phyloP scores from a whole-genome alignment of 2,113 vertebrate genomes.

The Barbus barbus region DNA sequence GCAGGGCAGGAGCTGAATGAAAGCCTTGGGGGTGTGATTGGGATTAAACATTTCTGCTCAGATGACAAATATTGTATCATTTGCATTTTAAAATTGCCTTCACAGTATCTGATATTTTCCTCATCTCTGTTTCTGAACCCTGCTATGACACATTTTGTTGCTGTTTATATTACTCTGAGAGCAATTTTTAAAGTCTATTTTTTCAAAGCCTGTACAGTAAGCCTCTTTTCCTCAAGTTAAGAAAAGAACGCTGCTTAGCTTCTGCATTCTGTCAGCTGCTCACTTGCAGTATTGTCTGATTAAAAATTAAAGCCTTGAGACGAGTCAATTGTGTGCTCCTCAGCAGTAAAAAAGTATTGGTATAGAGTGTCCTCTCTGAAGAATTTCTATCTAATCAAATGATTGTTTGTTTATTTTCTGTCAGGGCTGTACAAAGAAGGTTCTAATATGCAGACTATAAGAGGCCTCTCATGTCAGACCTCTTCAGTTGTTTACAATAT shows the following conservation, averaged over 20 bases:
- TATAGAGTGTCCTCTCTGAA: not conserved
- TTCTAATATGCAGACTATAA: not conserved
- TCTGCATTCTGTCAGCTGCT: not conserved
- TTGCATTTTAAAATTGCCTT: slow-evolving; percentile 18
- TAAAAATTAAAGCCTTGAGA: not conserved
- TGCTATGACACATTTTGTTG: not conserved
- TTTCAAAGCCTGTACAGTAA: not conserved
- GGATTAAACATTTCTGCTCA: slow-evolving; percentile 10
- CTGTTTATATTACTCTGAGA: not conserved
- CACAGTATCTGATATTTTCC: not conserved
- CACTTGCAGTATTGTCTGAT: not conserved
- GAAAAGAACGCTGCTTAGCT: not conserved
- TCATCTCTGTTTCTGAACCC: not conserved
- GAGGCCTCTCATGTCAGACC: not conserved
- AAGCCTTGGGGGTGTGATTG: not conserved
- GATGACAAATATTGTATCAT: not conserved
- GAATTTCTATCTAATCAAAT: not conserved
- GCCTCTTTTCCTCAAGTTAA: slow-evolving; percentile 10
- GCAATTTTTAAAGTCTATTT: not conserved
- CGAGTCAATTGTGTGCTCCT: not conserved
- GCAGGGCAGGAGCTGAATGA: not conserved
- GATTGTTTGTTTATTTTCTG: not conserved
- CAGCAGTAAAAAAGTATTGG: not conserved
- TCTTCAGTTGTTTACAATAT: slow-evolving; percentile 2
- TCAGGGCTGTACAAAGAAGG: not conserved